Percentiles rank a stretch among this genome's conserved stretches.
These are phyloP conservation scores for Hybognathus amarus DNA, from an alignment of 2,797 vertebrate genomes.

Conservation along the genomic window DNA sequence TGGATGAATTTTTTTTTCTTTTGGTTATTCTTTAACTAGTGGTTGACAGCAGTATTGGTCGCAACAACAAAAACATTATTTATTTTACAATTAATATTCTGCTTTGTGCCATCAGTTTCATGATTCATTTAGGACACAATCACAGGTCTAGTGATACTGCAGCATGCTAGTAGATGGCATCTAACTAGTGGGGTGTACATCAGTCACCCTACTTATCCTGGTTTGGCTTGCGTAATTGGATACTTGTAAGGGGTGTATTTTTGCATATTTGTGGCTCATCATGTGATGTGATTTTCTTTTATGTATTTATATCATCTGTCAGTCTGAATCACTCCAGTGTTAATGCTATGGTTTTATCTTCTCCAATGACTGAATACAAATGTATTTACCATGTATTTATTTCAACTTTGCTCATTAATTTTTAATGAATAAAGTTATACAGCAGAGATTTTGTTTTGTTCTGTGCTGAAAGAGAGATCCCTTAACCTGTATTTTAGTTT, in stretches of 20 bases:
- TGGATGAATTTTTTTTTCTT: neutral
- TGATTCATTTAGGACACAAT: slow-evolving; percentile 1
- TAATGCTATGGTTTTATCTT: slow-evolving; percentile 46
- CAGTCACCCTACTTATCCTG: neutral
- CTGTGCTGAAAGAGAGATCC: neutral
- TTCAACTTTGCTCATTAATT: slow-evolving; percentile 58
- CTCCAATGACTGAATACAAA: slow-evolving; percentile 57
- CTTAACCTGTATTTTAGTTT: neutral
- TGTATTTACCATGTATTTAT: slow-evolving; percentile 65
- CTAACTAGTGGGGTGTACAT: neutral
- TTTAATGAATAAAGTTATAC: slow-evolving; percentile 59
- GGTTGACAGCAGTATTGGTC: slow-evolving; percentile 23
- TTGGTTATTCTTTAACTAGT: neutral
- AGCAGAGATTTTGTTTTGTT: neutral
- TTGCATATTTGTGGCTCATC: slow-evolving; percentile 27
- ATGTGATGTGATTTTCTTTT: slow-evolving; percentile 28
- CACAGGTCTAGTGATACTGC: neutral
- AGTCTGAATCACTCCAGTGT: slow-evolving; percentile 32
- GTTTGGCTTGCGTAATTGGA: neutral
- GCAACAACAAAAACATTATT: slow-evolving; percentile 35
- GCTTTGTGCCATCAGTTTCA: neutral
- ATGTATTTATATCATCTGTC: slow-evolving; percentile 24
- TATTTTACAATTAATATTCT: slow-evolving; percentile 44
- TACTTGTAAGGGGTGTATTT: neutral
- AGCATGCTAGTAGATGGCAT: slow-evolving; percentile 2